Evolutionary conservation across 2,888 invertebrate genomes (phyloP).

Genomic region (Ennomos quercinarius): DNA sequence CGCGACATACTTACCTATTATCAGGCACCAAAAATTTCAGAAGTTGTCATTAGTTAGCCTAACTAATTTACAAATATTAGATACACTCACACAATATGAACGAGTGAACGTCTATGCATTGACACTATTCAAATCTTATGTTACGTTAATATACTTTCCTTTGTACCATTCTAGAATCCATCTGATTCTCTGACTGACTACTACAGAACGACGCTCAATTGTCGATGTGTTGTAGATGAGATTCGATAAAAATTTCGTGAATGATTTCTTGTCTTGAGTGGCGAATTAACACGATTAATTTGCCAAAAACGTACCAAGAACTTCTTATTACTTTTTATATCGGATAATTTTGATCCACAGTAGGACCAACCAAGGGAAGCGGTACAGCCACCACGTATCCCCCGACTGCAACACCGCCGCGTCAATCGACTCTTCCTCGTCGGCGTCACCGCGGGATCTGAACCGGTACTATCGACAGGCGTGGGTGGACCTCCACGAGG

Average conservation of each 20-base stretch:
- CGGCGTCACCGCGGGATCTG: slow-evolving; percentile 92
- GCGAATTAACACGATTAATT: no score
- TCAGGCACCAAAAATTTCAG: not conserved
- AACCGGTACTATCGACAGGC: slow-evolving; percentile 96
- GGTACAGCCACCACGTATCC: slow-evolving; percentile 94
- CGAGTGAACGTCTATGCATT: no score
- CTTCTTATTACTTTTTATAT: not conserved
- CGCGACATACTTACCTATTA: not conserved
- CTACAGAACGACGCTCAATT: no score
- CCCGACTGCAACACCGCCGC: slow-evolving; percentile 96
- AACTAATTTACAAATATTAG: no score
- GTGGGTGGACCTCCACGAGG: slow-evolving; percentile 96
- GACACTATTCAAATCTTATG: no score
- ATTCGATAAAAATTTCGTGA: no score
- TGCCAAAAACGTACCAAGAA: no score
- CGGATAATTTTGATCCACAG: slow-evolving; percentile 42
- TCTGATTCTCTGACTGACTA: not conserved
- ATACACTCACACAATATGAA: no score
- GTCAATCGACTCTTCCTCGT: slow-evolving; percentile 94
- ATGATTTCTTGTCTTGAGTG: no score
- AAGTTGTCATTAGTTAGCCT: not conserved
- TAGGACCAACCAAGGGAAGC: slow-evolving; percentile 90
- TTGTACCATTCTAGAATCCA: no score
- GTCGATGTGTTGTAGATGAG: no score
- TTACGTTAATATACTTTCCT: no score